Conservation (phyloP, 2,113 vertebrate species). For the Camelus bactrianus region DNA sequence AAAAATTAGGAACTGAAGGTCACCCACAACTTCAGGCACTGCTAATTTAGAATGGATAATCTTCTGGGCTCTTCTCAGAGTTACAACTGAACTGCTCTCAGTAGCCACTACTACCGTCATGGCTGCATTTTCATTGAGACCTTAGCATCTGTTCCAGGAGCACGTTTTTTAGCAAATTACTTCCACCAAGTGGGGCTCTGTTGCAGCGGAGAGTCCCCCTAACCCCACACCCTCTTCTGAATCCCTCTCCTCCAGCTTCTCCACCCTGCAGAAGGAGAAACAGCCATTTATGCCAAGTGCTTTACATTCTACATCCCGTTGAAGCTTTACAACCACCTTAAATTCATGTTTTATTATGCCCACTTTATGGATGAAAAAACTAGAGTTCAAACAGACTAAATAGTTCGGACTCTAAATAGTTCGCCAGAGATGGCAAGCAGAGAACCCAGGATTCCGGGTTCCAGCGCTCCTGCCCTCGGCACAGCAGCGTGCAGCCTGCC, state of each 20-base stretch:
- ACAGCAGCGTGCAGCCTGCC: neutral
- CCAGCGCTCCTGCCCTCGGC: neutral
- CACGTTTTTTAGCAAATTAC: neutral
- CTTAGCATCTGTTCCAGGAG: neutral
- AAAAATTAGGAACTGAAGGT: neutral
- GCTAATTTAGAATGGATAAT: neutral
- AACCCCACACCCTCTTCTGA: neutral
- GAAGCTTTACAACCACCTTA: neutral
- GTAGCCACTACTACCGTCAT: too few relatives aligned
- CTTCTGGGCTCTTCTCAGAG: neutral
- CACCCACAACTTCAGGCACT: neutral
- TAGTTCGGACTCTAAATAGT: neutral
- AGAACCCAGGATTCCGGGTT: neutral
- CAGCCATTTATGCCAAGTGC: neutral
- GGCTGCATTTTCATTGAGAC: neutral
- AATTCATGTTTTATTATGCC: neutral
- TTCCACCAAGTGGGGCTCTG: too few relatives aligned
- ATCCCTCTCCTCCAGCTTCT: neutral
- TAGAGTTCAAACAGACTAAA: neutral
- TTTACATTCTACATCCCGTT: neutral
- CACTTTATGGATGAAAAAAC: neutral
- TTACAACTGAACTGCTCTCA: neutral
- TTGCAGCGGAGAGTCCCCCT: rapidly evolving
- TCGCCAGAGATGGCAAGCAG: neutral
- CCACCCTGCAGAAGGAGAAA: neutral